Evolutionary conservation across 2,113 vertebrate genomes (phyloP).

Genomic region (Rhynchopsitta pachyrhyncha): DNA sequence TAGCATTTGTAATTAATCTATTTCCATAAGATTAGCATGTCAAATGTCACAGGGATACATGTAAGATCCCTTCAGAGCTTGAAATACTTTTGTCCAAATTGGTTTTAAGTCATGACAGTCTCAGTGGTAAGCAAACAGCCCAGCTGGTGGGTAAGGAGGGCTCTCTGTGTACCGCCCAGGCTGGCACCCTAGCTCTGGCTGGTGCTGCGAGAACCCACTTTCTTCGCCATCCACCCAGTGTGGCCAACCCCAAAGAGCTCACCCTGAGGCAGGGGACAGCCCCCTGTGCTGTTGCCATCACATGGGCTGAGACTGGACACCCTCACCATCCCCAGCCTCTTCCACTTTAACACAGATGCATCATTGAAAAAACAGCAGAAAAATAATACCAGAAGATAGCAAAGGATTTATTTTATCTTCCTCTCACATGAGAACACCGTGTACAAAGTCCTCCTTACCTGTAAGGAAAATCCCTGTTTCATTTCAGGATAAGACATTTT

Average conservation of each 20-base stretch:
- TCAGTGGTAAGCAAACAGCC: background rate
- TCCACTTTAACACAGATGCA: background rate
- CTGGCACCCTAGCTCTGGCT: background rate
- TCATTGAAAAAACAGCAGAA: fast-evolving
- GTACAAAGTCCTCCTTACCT: background rate
- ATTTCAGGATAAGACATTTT: background rate
- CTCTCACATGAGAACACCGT: background rate
- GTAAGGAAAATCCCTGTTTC: background rate
- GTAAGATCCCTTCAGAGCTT: conserved; percentile 37
- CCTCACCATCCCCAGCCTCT: background rate
- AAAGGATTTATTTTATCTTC: background rate
- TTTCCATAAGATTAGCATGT: conserved; percentile 73
- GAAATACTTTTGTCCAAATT: background rate
- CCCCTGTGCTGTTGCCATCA: background rate
- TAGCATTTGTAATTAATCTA: conserved; percentile 74
- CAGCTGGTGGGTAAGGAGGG: fast-evolving
- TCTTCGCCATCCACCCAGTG: fast-evolving
- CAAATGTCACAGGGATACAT: conserved; percentile 63
- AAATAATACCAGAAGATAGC: background rate
- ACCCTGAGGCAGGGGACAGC: background rate
- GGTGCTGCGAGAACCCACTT: fast-evolving
- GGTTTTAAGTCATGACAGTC: conserved; percentile 8
- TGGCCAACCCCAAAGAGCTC: fast-evolving
- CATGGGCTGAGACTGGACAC: fast-evolving
- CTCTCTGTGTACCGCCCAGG: background rate